Percentiles rank a stretch among this genome's conserved stretches.
These are phyloP conservation scores for Pithys albifrons DNA, from an alignment of 2,113 vertebrate species.

Conservation along the genomic window DNA sequence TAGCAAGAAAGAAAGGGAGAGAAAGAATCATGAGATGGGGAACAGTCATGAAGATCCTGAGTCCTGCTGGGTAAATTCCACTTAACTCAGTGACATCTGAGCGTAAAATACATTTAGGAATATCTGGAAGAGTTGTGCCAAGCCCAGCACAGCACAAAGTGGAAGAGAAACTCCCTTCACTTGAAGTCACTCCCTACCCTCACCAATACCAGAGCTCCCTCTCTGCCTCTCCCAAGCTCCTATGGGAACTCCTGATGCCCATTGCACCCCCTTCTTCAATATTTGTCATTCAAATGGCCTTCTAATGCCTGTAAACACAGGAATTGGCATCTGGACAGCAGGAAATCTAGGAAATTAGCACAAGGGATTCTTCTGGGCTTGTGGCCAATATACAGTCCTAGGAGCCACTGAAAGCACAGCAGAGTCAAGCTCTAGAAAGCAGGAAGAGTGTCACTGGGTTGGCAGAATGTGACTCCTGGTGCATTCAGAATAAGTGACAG, in stretches of 20 bases:
- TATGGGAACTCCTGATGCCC: neutral
- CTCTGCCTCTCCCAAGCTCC: neutral
- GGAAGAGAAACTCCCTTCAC: neutral
- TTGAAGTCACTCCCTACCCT: neutral
- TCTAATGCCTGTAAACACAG: slow-evolving; percentile 19
- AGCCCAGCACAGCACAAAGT: neutral
- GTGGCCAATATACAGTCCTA: slow-evolving; percentile 28
- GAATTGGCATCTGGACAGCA: slow-evolving; percentile 49
- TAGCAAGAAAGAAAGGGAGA: neutral
- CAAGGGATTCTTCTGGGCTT: slow-evolving; percentile 42
- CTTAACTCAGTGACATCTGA: neutral
- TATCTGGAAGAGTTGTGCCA: neutral
- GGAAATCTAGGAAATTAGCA: slow-evolving; percentile 61
- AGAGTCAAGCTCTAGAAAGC: slow-evolving; percentile 19
- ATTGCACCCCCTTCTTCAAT: neutral
- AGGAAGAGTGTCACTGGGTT: neutral
- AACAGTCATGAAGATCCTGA: neutral
- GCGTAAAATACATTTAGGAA: neutral
- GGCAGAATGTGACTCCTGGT: neutral
- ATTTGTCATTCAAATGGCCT: neutral
- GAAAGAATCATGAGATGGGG: neutral
- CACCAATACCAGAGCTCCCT: neutral
- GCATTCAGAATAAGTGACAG: neutral
- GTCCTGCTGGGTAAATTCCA: neutral
- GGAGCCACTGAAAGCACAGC: slow-evolving; percentile 29